Evolutionary conservation across 2,888 invertebrate species (phyloP).

Genomic region (Nephrotoma guestfalica): DNA sequence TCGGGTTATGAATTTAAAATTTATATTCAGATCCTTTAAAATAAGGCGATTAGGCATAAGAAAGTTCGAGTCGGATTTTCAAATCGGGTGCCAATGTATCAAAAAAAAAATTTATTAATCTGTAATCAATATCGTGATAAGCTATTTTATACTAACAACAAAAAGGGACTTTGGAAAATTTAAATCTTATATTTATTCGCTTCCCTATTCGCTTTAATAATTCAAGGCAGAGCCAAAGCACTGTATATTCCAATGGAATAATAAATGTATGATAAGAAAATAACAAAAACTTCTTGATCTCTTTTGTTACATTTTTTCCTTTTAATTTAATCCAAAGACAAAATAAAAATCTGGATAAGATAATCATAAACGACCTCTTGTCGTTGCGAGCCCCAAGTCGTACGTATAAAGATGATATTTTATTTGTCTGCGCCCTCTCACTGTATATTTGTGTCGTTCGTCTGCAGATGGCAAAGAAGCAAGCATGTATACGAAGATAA

Average conservation of each 20-base stretch:
- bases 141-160: background rate
- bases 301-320: background rate
- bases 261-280: background rate
- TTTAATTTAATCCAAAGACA: background rate
- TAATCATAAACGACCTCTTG: background rate
- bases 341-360: background rate
- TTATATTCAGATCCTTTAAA: background rate
- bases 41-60: background rate
- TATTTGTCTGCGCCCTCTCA: background rate
- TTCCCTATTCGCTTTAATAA: background rate
- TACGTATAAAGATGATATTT: background rate
- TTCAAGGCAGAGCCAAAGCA: background rate
- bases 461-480: background rate
- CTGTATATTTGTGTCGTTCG: background rate
- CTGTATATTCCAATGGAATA: background rate
- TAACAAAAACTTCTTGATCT: background rate
- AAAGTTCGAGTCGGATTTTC: background rate
- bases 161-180: background rate
- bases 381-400: background rate
- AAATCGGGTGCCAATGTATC: background rate
- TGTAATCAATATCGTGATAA: background rate
- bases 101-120: background rate
- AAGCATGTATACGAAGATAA: background rate
- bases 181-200: background rate
- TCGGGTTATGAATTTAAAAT: background rate